phyloP scores from a whole-genome alignment of 2,888 invertebrate genomes.

The Lucinisca nassula region DNA sequence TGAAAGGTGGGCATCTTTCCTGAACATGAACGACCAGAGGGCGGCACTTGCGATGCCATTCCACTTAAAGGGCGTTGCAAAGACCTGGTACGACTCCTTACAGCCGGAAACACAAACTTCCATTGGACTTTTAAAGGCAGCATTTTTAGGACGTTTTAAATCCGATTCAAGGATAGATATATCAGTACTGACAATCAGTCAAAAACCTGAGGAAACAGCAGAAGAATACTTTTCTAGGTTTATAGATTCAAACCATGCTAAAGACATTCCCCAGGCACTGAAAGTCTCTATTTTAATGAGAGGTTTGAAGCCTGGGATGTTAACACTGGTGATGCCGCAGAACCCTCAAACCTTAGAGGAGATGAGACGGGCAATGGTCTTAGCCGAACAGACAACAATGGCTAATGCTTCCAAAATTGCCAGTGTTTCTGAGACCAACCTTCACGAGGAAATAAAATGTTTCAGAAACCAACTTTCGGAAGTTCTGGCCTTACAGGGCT shows the following conservation, averaged over 20 bases:
- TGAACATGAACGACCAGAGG: neutral
- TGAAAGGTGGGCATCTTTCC: neutral
- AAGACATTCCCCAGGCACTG: no score
- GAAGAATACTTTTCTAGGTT: no score
- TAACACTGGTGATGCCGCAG: neutral
- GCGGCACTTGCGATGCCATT: neutral
- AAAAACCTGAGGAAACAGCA: neutral
- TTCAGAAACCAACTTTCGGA: neutral
- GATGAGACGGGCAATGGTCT: neutral
- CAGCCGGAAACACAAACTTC: neutral
- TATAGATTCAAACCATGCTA: no score
- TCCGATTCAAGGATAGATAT: neutral
- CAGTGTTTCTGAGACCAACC: neutral
- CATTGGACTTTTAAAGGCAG: neutral
- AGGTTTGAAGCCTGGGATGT: neutral
- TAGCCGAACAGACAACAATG: neutral
- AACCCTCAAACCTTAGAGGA: constrained; percentile 7
- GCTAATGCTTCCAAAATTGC: neutral
- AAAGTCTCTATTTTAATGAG: no score
- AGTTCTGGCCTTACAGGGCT: neutral
- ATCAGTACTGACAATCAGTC: neutral
- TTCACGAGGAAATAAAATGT: neutral
- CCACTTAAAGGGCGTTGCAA: constrained; percentile 3
- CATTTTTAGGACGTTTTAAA: neutral
- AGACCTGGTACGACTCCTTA: neutral